Percentiles rank a stretch among this genome's conserved stretches.
phyloP scores from a whole-genome alignment of 2,113 vertebrate genomes.

The Apus apus region DNA sequence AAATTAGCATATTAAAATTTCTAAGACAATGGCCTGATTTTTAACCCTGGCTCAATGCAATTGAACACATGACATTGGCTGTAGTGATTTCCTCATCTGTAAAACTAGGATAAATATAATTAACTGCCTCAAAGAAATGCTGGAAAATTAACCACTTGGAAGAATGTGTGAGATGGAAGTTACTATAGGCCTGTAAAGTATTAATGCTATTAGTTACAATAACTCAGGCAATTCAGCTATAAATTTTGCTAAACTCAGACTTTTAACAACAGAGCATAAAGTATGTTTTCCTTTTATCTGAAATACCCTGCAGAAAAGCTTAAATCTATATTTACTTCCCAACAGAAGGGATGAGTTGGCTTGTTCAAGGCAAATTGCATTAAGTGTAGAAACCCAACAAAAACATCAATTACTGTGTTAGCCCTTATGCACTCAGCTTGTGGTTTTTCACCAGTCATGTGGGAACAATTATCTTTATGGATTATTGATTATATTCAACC shows the following conservation, averaged over 20 bases:
- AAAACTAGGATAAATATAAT: conserved; percentile 5
- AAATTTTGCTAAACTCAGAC: background rate
- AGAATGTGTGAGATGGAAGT: background rate
- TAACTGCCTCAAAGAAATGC: background rate
- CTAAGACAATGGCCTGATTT: background rate
- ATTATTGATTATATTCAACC: conserved; percentile 62
- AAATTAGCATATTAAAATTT: background rate
- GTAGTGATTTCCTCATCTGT: background rate
- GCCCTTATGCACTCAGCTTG: conserved; percentile 32
- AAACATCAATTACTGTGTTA: conserved; percentile 29
- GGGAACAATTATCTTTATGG: conserved; percentile 70
- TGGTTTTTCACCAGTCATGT: conserved; percentile 41
- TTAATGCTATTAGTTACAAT: background rate
- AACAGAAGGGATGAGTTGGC: conserved; percentile 34
- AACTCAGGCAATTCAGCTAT: background rate
- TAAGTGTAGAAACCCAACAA: conserved; percentile 38
- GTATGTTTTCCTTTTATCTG: background rate
- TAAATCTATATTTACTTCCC: conserved; percentile 31
- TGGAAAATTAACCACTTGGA: background rate
- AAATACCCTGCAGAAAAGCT: background rate
- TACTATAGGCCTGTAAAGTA: background rate
- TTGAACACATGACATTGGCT: background rate
- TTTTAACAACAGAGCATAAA: conserved; percentile 9
- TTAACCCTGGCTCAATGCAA: background rate
- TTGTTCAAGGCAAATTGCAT: conserved; percentile 25